Conservation (phyloP, 1,140 invertebrate species). For the Drosophila arizonae region DNA sequence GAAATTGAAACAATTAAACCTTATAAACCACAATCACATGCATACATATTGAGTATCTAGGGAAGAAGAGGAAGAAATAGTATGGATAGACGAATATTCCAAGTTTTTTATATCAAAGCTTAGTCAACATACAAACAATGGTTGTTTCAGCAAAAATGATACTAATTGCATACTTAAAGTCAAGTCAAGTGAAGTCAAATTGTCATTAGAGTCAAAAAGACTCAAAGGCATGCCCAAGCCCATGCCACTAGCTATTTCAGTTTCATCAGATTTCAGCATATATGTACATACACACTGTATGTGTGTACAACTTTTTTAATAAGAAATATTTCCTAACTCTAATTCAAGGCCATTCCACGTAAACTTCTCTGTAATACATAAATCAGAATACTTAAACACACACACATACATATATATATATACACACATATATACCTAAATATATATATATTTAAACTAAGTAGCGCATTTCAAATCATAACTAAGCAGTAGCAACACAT, state of each 20-base stretch:
- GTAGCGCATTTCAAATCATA: slow-evolving; percentile 56
- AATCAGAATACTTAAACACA: slow-evolving; percentile 20
- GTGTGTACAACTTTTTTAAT: background rate
- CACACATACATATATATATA: background rate
- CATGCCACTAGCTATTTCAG: background rate
- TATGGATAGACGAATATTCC: slow-evolving; percentile 14
- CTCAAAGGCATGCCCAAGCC: background rate
- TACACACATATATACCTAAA: too few species aligned
- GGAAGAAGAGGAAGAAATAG: slow-evolving; percentile 21
- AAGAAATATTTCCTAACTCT: slow-evolving; percentile 1
- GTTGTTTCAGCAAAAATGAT: slow-evolving; percentile 41
- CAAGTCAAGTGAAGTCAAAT: background rate
- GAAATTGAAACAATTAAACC: slow-evolving; percentile 21
- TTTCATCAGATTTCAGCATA: background rate
- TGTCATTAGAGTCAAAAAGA: too few species aligned
- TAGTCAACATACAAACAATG: slow-evolving; percentile 22
- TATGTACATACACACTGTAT: too few species aligned
- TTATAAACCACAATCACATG: slow-evolving; percentile 46
- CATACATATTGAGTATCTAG: slow-evolving; percentile 52
- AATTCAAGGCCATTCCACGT: slow-evolving; percentile 21
- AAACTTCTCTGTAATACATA: background rate
- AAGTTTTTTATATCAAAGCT: slow-evolving; percentile 42
- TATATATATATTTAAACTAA: slow-evolving; percentile 23
- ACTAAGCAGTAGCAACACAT: slow-evolving; percentile 25
- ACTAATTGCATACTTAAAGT: slow-evolving; percentile 3